Conservation (phyloP, 2,113 vertebrate species). For the human (Homo sapiens) region DNA sequence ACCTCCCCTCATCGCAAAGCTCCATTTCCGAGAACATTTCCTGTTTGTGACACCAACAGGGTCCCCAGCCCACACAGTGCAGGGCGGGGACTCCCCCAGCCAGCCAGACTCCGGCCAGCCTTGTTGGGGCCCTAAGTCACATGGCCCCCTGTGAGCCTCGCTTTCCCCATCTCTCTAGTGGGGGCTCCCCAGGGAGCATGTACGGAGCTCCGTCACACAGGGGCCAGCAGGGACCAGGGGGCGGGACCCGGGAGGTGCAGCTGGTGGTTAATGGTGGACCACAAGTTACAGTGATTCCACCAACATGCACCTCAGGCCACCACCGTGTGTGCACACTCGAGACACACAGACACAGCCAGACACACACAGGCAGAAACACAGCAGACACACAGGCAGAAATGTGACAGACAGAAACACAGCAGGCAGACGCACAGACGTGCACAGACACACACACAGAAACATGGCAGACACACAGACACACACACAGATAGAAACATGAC, state of each 20-base stretch:
- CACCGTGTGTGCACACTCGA: no score
- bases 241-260: rapidly evolving
- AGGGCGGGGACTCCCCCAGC: rapidly evolving
- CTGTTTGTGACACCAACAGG: conserved; percentile 36
- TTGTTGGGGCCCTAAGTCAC: not conserved
- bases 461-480: no score
- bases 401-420: not conserved
- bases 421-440: not conserved
- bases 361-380: not conserved
- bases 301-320: rapidly evolving
- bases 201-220: not conserved
- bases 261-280: not conserved
- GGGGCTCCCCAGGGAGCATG: rapidly evolving
- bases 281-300: no score
- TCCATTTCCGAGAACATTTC: conserved; percentile 32
- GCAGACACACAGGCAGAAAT: not conserved
- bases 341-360: not conserved
- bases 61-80: not conserved
- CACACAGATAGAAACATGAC: not conserved
- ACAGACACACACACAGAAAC: no score
- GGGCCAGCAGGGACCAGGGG: rapidly evolving
- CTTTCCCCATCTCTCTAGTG: not conserved
- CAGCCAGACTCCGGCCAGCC: not conserved
- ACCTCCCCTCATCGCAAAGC: no score
- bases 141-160: not conserved